phyloP scores from a whole-genome alignment of 2,113 vertebrate genomes.

The Caranx melampygus region DNA sequence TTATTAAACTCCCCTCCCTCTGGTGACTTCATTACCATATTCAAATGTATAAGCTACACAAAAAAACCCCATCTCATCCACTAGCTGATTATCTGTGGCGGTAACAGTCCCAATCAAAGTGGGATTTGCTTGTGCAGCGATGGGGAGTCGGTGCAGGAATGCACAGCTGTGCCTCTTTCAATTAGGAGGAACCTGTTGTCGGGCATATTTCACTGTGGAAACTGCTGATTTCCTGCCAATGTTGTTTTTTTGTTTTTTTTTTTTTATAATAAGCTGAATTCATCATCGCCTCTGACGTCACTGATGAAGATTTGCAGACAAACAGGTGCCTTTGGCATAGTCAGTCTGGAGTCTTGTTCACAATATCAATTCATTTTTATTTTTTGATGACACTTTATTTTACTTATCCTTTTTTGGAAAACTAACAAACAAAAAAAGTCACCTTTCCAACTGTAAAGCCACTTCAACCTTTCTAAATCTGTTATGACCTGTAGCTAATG shows the following conservation, averaged over 20 bases:
- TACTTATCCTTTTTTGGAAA: neutral
- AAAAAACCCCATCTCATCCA: constrained; percentile 50
- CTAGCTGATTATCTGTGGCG: constrained; percentile 59
- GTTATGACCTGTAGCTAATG: neutral
- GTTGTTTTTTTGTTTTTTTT: neutral
- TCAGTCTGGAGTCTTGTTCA: too few relatives aligned
- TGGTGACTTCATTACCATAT: constrained; percentile 61
- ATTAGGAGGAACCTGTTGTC: constrained; percentile 58
- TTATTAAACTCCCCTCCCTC: constrained; percentile 54
- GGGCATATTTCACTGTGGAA: constrained; percentile 28
- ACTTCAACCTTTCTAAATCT: neutral
- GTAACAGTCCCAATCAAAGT: constrained; percentile 57
- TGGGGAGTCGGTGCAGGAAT: constrained; percentile 18
- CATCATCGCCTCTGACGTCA: constrained; percentile 20
- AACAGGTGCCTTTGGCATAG: neutral
- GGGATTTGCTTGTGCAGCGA: constrained; percentile 53
- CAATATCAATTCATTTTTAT: neutral
- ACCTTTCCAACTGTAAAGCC: neutral
- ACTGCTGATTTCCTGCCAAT: constrained; percentile 28
- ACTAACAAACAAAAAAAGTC: neutral
- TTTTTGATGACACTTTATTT: neutral
- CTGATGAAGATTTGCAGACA: constrained; percentile 1
- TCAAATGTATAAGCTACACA: constrained; percentile 27
- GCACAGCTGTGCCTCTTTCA: constrained; percentile 65
- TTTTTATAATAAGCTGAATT: neutral